Conservation (phyloP, 2,888 invertebrate genomes). For the Brenthis hecate region DNA sequence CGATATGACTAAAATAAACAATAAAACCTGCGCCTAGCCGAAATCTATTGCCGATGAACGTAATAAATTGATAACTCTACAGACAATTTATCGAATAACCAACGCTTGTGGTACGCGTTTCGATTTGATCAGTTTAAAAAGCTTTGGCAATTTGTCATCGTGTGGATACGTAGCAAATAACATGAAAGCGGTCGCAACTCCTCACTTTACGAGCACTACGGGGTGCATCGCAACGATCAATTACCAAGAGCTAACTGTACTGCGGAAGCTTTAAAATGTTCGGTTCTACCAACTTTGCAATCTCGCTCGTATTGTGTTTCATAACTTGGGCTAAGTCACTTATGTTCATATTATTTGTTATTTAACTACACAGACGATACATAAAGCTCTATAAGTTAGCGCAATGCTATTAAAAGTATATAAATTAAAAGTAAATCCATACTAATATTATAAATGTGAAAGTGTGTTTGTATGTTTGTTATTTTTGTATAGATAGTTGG, state of each 20-base stretch:
- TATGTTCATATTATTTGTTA: constrained; percentile 24
- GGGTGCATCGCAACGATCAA: constrained; percentile 32
- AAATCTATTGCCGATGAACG: constrained; percentile 21
- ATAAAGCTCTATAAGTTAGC: not conserved
- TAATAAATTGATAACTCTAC: constrained; percentile 21
- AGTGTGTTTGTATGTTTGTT: too few species aligned
- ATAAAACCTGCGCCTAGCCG: constrained; percentile 1
- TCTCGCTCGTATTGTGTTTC: constrained; percentile 35
- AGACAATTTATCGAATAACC: constrained; percentile 16
- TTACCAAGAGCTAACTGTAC: constrained; percentile 31
- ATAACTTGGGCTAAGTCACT: constrained; percentile 34
- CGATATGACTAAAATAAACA: not conserved
- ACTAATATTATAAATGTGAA: too few species aligned
- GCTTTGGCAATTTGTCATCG: constrained; percentile 39
- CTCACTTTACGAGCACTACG: constrained; percentile 13
- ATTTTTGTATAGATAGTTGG: too few species aligned
- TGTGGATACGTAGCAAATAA: constrained; percentile 26
- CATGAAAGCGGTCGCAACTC: constrained; percentile 25
- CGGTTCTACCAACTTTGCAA: constrained; percentile 40
- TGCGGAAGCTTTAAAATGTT: constrained; percentile 60
- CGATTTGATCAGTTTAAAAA: constrained; percentile 40
- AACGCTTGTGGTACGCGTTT: constrained; percentile 18
- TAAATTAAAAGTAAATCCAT: too few species aligned
- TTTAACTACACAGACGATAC: constrained; percentile 6
- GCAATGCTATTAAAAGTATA: not conserved